Base-by-base conservation (phyloP, 2,113 vertebrate genomes). In the Narcine bancroftii region DNA sequence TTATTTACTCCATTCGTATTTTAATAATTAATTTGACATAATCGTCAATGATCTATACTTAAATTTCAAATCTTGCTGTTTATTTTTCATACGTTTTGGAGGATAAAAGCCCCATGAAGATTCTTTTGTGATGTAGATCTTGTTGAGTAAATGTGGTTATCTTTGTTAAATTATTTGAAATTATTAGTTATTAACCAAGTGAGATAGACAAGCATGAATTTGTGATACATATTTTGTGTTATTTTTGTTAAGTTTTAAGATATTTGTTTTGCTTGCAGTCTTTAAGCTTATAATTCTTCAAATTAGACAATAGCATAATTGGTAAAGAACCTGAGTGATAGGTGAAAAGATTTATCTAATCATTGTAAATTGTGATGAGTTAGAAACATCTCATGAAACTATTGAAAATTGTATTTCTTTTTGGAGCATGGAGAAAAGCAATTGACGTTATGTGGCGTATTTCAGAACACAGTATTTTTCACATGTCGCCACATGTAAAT, bases 311-410 rank as follows among this genome's bases (percentile, higher is more conserved):
- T 53, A 4, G 13, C 60, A 33, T 13, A 33, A 19, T 85, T 60
- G 17, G 81, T 33, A 60, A 60, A 85, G 50, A 85, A 33, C 81
- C 53, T 24, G 6, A 85, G 29, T 85, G 47, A 85, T 53, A 85
- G 33, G 11, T 85, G 29, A 85, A 1, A 26, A 15, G 81, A 11
- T 53, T 85, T 85, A 56, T 53, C 36, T 56, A 19, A 53, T 36
- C 81, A 85, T 56, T 85, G 29, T 36, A 85, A n/a, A 85, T 85
- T n/a, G n/a, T n/a, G n/a, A n/a, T n/a, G n/a, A n/a, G n/a, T 53
- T 45, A 81, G 45, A 53, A 81, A 81, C 24, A 50, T 81, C 21
- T 29, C 26, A 50, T 45, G 47, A 76, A 77, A 33, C 0, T 24
- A 47, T 79, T 79, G 36, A 39, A 75, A 15, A 17, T 39, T 5